Conservation (phyloP, 2,888 invertebrate species). For the Physocephala rufipes region DNA sequence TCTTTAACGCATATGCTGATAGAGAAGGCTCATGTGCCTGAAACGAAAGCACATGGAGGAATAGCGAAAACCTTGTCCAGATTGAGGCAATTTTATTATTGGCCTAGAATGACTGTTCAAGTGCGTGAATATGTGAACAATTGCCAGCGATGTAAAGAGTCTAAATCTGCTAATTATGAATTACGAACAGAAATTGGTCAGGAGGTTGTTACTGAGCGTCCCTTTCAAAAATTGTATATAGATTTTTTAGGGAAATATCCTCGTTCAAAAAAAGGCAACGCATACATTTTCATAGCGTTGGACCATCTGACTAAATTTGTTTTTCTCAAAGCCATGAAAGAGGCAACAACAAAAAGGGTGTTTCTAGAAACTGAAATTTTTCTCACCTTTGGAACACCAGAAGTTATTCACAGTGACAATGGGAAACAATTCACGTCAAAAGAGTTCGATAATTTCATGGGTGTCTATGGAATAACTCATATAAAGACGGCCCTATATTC, state of each 20-base stretch:
- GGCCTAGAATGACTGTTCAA: not conserved
- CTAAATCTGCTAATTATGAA: conserved; percentile 5
- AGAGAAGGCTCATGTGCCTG: conserved; percentile 20
- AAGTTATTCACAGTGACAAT: too few species aligned
- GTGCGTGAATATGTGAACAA: not conserved
- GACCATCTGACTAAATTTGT: too few species aligned
- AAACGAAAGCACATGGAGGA: conserved; percentile 15
- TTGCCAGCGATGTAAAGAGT: conserved; percentile 3
- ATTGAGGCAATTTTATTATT: not conserved
- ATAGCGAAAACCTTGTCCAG: conserved; percentile 26
- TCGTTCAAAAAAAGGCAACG: not conserved
- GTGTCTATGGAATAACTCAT: too few species aligned
- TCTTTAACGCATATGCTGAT: conserved; percentile 5
- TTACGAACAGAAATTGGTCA: not conserved
- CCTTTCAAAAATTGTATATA: not conserved
- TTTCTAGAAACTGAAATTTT: too few species aligned
- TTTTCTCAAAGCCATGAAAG: too few species aligned
- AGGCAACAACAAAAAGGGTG: too few species aligned
- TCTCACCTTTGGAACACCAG: too few species aligned
- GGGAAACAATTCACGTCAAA: too few species aligned
- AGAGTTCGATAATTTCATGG: too few species aligned
- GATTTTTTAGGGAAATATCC: conserved; percentile 8
- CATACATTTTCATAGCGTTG: not conserved
- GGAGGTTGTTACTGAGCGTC: not conserved
- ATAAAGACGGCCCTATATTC: too few species aligned